Base-by-base conservation (phyloP, 2,888 invertebrate genomes). In the Leucophenga montana region DNA sequence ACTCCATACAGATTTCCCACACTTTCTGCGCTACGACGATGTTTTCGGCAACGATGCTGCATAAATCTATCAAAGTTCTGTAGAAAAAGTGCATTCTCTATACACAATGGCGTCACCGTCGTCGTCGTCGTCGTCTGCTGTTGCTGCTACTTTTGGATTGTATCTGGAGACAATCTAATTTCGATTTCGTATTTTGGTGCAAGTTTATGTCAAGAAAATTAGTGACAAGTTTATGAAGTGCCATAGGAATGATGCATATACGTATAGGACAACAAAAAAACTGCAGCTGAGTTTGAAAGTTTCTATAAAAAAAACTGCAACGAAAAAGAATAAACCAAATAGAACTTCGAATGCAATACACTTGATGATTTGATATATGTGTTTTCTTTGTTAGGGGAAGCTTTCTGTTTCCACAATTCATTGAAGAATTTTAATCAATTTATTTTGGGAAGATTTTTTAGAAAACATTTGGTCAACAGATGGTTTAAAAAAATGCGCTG, bases 181-280 rank as follows among this genome's bases (percentile, higher is more conserved):
- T 57, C 57, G 31, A 27, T 31, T 22, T 65, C 18, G 16, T 53
- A 33, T 56, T 22, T 56, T 56, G 22, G 6, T 20, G 54, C 9
- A 22, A 56, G 39, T 39, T 39, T 13, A 39, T 39, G 59, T 61
- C 59, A 39, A 61, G 31, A 50, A 65, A 50, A 50, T 50, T 65
- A 50, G 31, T 48, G 65, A 53, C 53, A 65, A 65, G n/a, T 53
- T 65, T 65, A 31, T 65, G 53, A 53, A 65, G 65, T 53, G 62
- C 20, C 62, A 39, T 22, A 22, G 8, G 54, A 56, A 18, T 8
- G 39, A 5, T 39, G 39, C 18, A 54, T 13, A 1, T 54, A 18
- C 2, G 9, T 53, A n/a, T 53, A 54, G n/a, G 18, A 13, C 16
- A 54, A 20, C 11, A 3, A 18, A 20, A 54, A 54, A 54, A 54